A percentile compares a stretch with the other conserved stretches of the same genome.
Evolutionary conservation across 1,140 invertebrate genomes (phyloP).

Genomic region (Lepidurus packardi): DNA sequence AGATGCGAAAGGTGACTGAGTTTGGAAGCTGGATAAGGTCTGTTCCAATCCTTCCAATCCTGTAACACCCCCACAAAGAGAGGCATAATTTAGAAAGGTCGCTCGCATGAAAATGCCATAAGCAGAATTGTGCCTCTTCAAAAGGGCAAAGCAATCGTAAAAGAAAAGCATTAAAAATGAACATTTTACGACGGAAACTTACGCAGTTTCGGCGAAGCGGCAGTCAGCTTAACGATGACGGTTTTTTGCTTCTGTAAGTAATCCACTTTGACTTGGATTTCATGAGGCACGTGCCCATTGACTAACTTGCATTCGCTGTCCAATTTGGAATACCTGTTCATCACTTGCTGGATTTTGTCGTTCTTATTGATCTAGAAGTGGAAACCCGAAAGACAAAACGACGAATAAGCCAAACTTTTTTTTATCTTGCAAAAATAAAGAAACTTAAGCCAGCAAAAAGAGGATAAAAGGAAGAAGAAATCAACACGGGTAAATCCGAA

Average conservation of each 20-base stretch:
- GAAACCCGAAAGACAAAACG: neutral
- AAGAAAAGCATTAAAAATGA: neutral
- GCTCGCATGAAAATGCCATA: too few relatives aligned
- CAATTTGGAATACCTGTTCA: neutral
- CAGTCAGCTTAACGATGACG: neutral
- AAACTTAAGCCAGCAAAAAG: neutral
- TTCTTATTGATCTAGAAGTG: neutral
- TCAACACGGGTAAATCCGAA: neutral
- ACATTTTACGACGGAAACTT: neutral
- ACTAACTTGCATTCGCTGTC: constrained; percentile 4
- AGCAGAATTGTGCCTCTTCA: neutral
- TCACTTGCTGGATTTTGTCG: neutral
- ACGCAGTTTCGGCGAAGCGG: neutral
- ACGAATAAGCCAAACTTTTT: neutral
- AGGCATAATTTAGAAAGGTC: too few relatives aligned
- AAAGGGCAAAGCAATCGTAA: neutral
- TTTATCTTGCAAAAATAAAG: neutral
- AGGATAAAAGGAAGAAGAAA: neutral
- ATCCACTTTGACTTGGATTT: neutral
- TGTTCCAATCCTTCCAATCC: constrained; percentile 11
- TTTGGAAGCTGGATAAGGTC: constrained; percentile 10
- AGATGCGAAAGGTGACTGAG: neutral
- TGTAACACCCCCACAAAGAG: neutral
- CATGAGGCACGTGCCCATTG: neutral
- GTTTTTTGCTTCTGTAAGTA: constrained; percentile 1